Evolutionary conservation across 2,113 vertebrate species (phyloP).

Genomic region (Charadrius vociferus): DNA sequence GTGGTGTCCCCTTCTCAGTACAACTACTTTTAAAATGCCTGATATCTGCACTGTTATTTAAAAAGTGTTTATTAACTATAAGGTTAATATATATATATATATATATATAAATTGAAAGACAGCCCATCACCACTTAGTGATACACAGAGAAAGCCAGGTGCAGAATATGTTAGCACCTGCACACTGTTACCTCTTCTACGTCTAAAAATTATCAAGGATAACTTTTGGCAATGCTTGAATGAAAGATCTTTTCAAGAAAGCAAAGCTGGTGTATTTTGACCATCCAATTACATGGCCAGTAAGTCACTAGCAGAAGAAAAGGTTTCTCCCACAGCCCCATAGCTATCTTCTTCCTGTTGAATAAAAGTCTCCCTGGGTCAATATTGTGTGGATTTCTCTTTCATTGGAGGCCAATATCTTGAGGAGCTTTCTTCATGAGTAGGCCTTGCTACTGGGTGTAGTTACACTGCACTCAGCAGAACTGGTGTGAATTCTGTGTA

Average conservation of each 20-base stretch:
- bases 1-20: fast-evolving
- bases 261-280: neutral
- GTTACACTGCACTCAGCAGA: fast-evolving
- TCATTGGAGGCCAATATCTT: neutral
- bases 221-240: neutral
- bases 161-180: neutral
- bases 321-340: neutral
- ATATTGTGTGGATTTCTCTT: neutral
- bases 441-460: neutral
- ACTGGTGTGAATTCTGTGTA: neutral
- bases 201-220: neutral
- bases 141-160: neutral
- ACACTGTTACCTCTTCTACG: neutral
- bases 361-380: neutral
- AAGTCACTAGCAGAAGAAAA: neutral
- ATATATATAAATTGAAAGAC: neutral
- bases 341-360: neutral
- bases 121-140: neutral
- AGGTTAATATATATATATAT: neutral
- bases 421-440: neutral
- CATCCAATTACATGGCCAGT: neutral
- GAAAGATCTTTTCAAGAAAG: neutral
- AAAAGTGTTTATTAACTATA: neutral
- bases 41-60: neutral
- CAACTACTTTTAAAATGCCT: neutral